phyloP scores from a whole-genome alignment of 2,113 vertebrate species.

The Neolamprologus cancellatus region DNA sequence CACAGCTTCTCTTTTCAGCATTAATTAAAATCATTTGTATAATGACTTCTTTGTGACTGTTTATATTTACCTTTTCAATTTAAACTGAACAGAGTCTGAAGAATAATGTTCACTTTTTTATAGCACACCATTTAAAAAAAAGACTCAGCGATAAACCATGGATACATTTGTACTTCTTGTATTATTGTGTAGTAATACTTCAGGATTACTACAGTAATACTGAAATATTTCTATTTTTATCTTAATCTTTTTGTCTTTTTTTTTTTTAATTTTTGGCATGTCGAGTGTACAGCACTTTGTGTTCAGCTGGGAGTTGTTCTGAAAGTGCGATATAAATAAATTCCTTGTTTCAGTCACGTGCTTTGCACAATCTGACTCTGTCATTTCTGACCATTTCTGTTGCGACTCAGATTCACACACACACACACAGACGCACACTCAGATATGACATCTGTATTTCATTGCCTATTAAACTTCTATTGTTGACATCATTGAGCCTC shows the following conservation, averaged over 20 bases:
- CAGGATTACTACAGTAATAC: neutral
- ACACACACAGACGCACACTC: neutral
- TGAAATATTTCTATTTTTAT: neutral
- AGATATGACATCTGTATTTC: accelerated
- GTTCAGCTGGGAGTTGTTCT: neutral
- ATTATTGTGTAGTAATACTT: neutral
- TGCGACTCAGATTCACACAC: neutral
- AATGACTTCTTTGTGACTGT: neutral
- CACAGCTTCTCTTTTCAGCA: neutral
- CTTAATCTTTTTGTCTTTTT: neutral
- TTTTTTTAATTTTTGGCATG: neutral
- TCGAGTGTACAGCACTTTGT: accelerated
- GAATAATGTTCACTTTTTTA: neutral
- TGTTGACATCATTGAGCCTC: neutral
- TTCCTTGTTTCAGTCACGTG: accelerated
- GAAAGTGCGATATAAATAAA: neutral
- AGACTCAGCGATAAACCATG: accelerated
- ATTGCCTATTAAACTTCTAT: accelerated
- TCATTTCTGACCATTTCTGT: neutral
- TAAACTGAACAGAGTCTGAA: accelerated
- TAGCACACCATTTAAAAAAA: neutral
- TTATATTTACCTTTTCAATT: neutral
- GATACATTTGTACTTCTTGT: accelerated
- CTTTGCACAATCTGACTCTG: neutral
- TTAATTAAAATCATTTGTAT: neutral